These are phyloP conservation scores for Scaptodrosophila latifasciaeformis DNA, from an alignment of 2,888 invertebrate genomes.

Conservation along the genomic window DNA sequence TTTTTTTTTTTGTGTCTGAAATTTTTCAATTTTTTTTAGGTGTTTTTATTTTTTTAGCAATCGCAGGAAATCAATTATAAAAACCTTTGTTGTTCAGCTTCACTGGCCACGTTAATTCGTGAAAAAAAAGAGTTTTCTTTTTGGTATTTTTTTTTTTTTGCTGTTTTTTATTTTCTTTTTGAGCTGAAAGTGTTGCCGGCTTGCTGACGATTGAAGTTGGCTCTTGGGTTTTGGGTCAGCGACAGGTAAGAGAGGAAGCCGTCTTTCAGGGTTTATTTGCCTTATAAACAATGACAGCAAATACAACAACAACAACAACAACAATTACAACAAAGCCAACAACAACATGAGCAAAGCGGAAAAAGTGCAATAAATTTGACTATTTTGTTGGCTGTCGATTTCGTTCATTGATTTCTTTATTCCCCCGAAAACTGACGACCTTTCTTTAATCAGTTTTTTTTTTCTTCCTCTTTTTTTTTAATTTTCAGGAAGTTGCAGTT, in stretches of 20 bases:
- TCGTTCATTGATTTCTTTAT: slow-evolving; percentile 30
- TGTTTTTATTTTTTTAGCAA: slow-evolving; percentile 41
- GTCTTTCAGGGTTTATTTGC: too few relatives aligned
- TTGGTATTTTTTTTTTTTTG: slow-evolving; percentile 5
- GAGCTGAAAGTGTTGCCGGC: slow-evolving; percentile 42
- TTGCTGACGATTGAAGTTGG: slow-evolving; percentile 16
- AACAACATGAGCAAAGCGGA: slow-evolving; percentile 57
- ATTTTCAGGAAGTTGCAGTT: slow-evolving; percentile 56
- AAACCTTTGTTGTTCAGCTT: slow-evolving; percentile 59
- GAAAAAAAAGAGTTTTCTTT: slow-evolving; percentile 65
- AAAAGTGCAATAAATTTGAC: slow-evolving; percentile 63
- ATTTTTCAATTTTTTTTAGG: too few relatives aligned
- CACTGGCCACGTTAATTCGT: slow-evolving; percentile 63
- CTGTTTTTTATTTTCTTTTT: slow-evolving; percentile 25
- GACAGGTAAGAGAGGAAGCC: too few relatives aligned
- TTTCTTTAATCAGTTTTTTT: slow-evolving; percentile 40
- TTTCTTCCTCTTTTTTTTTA: slow-evolving; percentile 22
- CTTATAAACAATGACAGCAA: not conserved
- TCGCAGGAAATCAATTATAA: slow-evolving; percentile 63
- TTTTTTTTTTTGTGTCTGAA: too few relatives aligned
- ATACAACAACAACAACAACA: slow-evolving; percentile 2
- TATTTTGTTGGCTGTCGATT: slow-evolving; percentile 46
- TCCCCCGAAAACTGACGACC: slow-evolving; percentile 41
- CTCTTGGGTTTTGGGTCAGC: slow-evolving; percentile 45
- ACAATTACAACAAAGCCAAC: slow-evolving; percentile 29